Evolutionary conservation across 1,140 invertebrate genomes (phyloP), one percentile per base, ranked within the genome.

Genomic region (Euwallacea fornicatus): DNA sequence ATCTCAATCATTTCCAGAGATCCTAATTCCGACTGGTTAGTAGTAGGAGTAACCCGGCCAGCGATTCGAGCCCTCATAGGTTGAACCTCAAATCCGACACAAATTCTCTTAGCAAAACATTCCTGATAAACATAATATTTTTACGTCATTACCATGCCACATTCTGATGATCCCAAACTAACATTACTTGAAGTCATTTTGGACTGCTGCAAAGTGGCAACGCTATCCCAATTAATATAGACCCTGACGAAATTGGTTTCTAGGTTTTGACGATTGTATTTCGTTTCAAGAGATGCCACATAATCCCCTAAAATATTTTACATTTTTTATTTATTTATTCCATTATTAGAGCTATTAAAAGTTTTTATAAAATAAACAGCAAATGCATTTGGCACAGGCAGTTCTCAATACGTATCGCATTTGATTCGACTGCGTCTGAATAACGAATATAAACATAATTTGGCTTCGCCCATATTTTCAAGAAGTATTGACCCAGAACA

Each of bases 41-140:
- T 83, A 64, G 86, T 88, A 0, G 88, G 87, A 2, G 88, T 90
- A 0, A 90, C 88, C 58, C 88, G 77, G 0, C 89, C 89, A 11
- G 90, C 89, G 47, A 91, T 90, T 63, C 90, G 82, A 2, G 89
- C 89, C 67, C 88, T 81, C 86, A 91, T 89, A 8, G 88, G 84
- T 65, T 88, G 87, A 72, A 82, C 83, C 69, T 70, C 2, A 42
- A 63, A 62, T 42, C 8, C 21, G 4, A 33, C 21, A 33, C 21
- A 13, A 7, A 53, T n/a, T 7, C 15, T 50, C 16, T 7, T n/a
- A 62, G 6, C 42, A 10, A 42, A 44, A 43, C 6, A 8, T 3
- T 4, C 6, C 0, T 6, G 10, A 46, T 10, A 50, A 0, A 7
- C 15, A 47, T 6, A 47, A 1, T 41, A 8, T 50, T 64, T 46